These are phyloP conservation scores for Tachysurus vachellii DNA, from an alignment of 2,113 vertebrate genomes.

Conservation along the genomic window DNA sequence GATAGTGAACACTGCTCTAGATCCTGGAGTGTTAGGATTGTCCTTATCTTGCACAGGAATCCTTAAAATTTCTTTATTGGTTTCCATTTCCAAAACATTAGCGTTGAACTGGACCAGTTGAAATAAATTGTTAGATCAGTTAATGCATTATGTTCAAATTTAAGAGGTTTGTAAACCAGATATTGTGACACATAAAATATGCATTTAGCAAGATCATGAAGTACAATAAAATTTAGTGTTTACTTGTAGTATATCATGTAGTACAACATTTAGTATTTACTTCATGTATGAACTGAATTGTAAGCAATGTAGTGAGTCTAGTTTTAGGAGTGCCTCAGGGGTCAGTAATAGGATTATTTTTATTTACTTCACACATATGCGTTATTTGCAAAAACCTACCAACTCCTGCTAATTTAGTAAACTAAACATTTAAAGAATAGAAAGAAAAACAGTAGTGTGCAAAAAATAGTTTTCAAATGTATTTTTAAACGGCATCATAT, in stretches of 20 bases:
- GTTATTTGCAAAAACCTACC: too few relatives aligned
- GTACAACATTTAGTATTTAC: too few relatives aligned
- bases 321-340: neutral
- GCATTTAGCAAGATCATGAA: neutral
- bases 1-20: slow-evolving; percentile 72
- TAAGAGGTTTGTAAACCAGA: neutral
- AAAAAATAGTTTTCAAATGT: too few relatives aligned
- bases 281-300: too few relatives aligned
- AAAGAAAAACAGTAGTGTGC: too few relatives aligned
- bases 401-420: too few relatives aligned
- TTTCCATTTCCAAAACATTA: slow-evolving; percentile 56
- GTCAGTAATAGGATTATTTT: neutral
- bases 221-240: neutral
- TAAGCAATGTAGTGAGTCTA: too few relatives aligned
- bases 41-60: slow-evolving; percentile 76
- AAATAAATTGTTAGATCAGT: neutral
- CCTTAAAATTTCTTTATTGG: slow-evolving; percentile 53
- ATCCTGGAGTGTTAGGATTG: slow-evolving; percentile 66
- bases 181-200: neutral
- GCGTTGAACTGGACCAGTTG: slow-evolving; percentile 57
- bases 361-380: too few relatives aligned
- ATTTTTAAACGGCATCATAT: too few relatives aligned
- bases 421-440: too few relatives aligned
- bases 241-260: neutral
- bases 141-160: neutral